These are phyloP conservation scores for Catostylus mosaicus DNA, from an alignment of 30 jellyfish, hydroid and myxozoan species.

Conservation along the genomic window DNA sequence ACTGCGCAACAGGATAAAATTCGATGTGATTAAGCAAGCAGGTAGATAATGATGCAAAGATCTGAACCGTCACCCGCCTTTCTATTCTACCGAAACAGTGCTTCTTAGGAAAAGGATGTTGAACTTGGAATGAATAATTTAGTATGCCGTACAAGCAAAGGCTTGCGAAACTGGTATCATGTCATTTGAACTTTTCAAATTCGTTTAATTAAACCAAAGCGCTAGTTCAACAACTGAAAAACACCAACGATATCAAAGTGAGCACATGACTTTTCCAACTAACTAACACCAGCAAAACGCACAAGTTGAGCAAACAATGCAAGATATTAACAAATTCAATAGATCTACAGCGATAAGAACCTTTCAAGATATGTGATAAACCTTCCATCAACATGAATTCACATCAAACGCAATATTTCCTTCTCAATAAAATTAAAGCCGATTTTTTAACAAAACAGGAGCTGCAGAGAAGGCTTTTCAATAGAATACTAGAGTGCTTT, in stretches of 20 bases:
- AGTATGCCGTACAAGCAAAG: slow-evolving; percentile 1
- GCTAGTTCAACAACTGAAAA: background rate
- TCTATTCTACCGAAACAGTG: slow-evolving; percentile 25
- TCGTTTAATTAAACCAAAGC: slow-evolving; percentile 7
- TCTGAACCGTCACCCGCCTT: slow-evolving; percentile 22
- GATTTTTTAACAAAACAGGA: no score
- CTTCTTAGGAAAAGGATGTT: background rate
- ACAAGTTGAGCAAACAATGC: background rate
- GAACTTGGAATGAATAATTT: background rate
- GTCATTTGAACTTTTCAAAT: slow-evolving; percentile 13
- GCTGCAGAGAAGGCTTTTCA: no score
- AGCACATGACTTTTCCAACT: slow-evolving; percentile 2
- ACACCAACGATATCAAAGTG: slow-evolving; percentile 17
- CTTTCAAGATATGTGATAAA: background rate
- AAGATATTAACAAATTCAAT: background rate
- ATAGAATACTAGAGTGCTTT: no score
- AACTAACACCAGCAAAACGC: slow-evolving; percentile 2
- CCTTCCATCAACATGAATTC: background rate
- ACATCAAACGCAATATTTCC: no score
- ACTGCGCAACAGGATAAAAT: background rate
- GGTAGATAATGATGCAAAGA: background rate
- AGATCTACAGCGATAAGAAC: background rate
- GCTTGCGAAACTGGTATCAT: slow-evolving; percentile 22
- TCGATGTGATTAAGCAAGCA: background rate
- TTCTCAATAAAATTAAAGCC: no score